Base-by-base conservation (phyloP, 2,797 vertebrate species). In the Sparus aurata region DNA sequence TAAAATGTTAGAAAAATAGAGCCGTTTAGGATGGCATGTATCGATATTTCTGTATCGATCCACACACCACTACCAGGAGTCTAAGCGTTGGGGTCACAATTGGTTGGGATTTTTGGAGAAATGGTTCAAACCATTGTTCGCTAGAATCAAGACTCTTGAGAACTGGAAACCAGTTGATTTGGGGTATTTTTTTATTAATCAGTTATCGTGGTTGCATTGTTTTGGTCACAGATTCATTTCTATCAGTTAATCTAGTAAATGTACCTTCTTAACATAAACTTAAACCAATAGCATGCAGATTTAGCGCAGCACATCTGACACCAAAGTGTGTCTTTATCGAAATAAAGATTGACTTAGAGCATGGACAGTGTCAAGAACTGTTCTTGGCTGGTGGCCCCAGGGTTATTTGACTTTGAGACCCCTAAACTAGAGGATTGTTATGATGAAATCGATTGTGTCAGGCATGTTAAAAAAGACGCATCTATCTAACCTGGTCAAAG, bases 331-430 rank as follows among this genome's bases (percentile, higher is more conserved):
- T 22, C 12, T 58, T n/a, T 60, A 5, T 20, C 50, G 38, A 22
- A 22, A 46, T 13, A 54, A 73, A 34, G 2, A 20, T 20, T 41
- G 2, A 46, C 23, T 47, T 10, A 4, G 41, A 49, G 25, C 10
- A 22, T 10, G 47, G 23, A 63, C 23, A 13, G 16, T 30, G 20
- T 68, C 4, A 11, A 16, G 6, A 43, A n/a, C 5, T 34, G 30
- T 34, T 34, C 17, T 38, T n/a, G 9, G 25, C 18, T n/a, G n/a
- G 16, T 25, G n/a, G 50, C 52, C 38, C 41, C 65, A 43, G 22
- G 18, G 11, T 41, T 0, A 57, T 30, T 15, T n/a, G 12, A 46
- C 4, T 71, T 73, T 74, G 66, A 77, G 79, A 77, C 67, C 63
- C 61, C 60, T 63, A 38, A 73, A 38, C 58, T 58, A 25, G 49